phyloP scores from a whole-genome alignment of 2,888 invertebrate species.

The Escarpia spicata region DNA sequence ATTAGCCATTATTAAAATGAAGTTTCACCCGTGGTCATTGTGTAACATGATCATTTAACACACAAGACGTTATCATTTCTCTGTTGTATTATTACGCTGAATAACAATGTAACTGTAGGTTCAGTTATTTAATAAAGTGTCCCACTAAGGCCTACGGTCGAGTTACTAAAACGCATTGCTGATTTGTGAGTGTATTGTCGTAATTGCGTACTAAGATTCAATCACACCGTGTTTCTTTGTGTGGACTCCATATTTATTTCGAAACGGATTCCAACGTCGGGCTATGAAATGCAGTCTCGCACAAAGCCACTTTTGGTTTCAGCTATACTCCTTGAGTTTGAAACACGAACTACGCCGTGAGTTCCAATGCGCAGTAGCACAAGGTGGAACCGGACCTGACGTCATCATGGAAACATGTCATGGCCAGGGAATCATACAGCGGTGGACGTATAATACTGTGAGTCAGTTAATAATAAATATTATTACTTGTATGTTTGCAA shows the following conservation, averaged over 20 bases:
- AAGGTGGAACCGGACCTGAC: conserved; percentile 44
- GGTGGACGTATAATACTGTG: conserved; percentile 62
- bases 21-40: too few relatives aligned
- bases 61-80: too few relatives aligned
- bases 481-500: too few relatives aligned
- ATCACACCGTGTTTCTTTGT: background rate
- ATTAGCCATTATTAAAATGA: too few relatives aligned
- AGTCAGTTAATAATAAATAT: conserved; percentile 8
- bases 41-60: too few relatives aligned
- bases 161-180: too few relatives aligned
- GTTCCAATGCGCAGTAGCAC: conserved; percentile 53
- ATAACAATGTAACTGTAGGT: too few relatives aligned
- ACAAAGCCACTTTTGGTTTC: conserved; percentile 26
- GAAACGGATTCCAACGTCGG: background rate
- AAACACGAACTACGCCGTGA: conserved; percentile 60
- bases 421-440: conserved; percentile 53
- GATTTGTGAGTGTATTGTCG: too few relatives aligned
- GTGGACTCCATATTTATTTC: background rate
- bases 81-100: too few relatives aligned
- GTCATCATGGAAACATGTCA: conserved; percentile 56
- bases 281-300: background rate
- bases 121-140: too few relatives aligned
- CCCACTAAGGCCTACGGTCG: too few relatives aligned
- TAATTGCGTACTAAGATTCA: background rate
- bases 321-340: conserved; percentile 62